phyloP scores from a whole-genome alignment of 2,113 vertebrate species.

The Aplodontia rufa region DNA sequence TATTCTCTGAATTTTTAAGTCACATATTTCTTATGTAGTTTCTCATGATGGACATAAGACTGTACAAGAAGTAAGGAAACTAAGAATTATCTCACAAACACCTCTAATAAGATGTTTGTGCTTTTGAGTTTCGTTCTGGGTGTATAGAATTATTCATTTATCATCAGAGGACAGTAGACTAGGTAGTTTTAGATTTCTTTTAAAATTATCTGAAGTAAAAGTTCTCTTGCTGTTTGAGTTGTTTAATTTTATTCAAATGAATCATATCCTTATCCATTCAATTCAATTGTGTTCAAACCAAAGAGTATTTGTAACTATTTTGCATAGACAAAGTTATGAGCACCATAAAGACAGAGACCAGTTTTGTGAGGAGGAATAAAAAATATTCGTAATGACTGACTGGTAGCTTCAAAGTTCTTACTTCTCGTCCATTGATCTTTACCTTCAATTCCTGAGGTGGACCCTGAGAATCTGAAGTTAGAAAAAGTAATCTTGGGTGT shows the following conservation, averaged over 20 bases:
- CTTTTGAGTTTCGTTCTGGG: not conserved
- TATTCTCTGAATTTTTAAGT: not conserved
- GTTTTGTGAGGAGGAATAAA: not conserved
- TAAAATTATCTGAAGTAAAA: conserved; percentile 10
- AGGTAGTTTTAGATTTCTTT: not conserved
- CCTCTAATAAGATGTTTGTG: not conserved
- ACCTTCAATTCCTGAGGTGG: not conserved
- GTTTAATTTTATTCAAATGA: not conserved
- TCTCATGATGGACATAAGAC: not conserved
- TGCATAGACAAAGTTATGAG: not conserved
- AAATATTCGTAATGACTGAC: not conserved
- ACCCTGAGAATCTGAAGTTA: not conserved
- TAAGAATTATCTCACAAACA: not conserved
- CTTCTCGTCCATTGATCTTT: not conserved
- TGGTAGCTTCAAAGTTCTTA: not conserved
- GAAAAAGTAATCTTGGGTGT: not conserved
- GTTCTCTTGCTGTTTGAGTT: not conserved
- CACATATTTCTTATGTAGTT: not conserved
- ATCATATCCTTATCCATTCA: not conserved
- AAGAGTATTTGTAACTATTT: not conserved
- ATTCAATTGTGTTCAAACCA: not conserved
- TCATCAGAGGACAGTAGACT: not conserved
- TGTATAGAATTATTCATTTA: not conserved
- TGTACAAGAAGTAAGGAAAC: not conserved
- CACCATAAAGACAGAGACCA: not conserved